Conservation (phyloP, 1,140 invertebrate species). For the Drosophila paulistorum region DNA sequence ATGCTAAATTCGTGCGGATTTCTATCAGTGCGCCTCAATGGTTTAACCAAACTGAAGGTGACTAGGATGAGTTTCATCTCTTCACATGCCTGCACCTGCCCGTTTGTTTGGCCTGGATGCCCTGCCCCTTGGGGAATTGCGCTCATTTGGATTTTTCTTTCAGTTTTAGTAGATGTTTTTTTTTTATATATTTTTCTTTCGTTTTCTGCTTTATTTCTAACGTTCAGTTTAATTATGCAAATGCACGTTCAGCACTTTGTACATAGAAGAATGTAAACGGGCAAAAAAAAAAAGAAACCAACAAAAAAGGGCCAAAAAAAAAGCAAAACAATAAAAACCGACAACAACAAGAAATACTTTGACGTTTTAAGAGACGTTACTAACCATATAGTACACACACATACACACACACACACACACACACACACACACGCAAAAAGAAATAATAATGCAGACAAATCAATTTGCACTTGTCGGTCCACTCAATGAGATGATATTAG, state of each 20-base stretch:
- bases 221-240: slow-evolving; percentile 36
- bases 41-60: background rate
- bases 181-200: slow-evolving; percentile 2
- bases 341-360: slow-evolving; percentile 3
- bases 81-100: background rate
- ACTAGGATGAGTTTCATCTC: background rate
- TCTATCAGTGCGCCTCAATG: background rate
- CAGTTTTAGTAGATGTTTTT: slow-evolving; percentile 7
- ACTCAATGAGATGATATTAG: slow-evolving; percentile 13
- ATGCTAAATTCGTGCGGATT: background rate
- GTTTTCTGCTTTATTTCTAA: slow-evolving; percentile 2
- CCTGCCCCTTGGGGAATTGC: background rate
- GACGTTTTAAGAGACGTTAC: slow-evolving; percentile 8
- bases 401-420: background rate
- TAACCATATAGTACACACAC: background rate
- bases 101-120: too few relatives aligned
- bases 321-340: background rate
- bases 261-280: slow-evolving; percentile 10
- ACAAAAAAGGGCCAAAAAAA: background rate
- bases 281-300: background rate
- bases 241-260: slow-evolving; percentile 21
- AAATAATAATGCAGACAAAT: slow-evolving; percentile 4
- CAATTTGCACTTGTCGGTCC: slow-evolving; percentile 9
- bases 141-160: slow-evolving; percentile 23
- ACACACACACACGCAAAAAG: background rate